These are phyloP conservation scores for Mythimna loreyi DNA, from an alignment of 2,888 invertebrate genomes.

Conservation along the genomic window DNA sequence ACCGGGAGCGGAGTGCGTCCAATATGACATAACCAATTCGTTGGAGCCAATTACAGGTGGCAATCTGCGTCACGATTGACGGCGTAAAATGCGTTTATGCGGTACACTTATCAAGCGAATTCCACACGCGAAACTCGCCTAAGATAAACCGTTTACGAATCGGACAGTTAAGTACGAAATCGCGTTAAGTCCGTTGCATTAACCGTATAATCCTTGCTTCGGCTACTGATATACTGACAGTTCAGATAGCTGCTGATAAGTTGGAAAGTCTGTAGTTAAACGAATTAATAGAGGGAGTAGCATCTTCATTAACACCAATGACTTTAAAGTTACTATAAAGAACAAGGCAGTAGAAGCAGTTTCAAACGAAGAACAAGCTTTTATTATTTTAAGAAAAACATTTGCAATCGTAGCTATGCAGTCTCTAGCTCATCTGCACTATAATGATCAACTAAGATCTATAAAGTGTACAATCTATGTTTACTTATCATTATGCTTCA, in stretches of 20 bases:
- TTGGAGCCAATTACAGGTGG: slow-evolving; percentile 71
- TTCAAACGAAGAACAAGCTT: not conserved
- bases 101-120: slow-evolving; percentile 76
- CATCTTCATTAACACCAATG: slow-evolving; percentile 25
- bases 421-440: not conserved
- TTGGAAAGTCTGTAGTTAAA: slow-evolving; percentile 21
- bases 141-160: slow-evolving; percentile 58
- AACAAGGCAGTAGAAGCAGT: slow-evolving; percentile 3
- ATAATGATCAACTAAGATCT: not conserved
- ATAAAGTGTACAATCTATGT: slow-evolving; percentile 9
- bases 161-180: slow-evolving; percentile 60
- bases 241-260: slow-evolving; percentile 32
- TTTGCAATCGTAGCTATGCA: not conserved
- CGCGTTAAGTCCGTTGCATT: slow-evolving; percentile 59
- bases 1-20: slow-evolving; percentile 49
- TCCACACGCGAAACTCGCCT: slow-evolving; percentile 63
- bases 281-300: slow-evolving; percentile 13
- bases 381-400: not conserved
- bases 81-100: slow-evolving; percentile 75
- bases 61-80: slow-evolving; percentile 68
- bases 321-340: not conserved
- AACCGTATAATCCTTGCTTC: slow-evolving; percentile 63
- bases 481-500: slow-evolving; percentile 4
- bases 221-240: slow-evolving; percentile 49
- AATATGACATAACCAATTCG: slow-evolving; percentile 79